Conservation (phyloP, 2,113 vertebrate species). For the Pithys albifrons region DNA sequence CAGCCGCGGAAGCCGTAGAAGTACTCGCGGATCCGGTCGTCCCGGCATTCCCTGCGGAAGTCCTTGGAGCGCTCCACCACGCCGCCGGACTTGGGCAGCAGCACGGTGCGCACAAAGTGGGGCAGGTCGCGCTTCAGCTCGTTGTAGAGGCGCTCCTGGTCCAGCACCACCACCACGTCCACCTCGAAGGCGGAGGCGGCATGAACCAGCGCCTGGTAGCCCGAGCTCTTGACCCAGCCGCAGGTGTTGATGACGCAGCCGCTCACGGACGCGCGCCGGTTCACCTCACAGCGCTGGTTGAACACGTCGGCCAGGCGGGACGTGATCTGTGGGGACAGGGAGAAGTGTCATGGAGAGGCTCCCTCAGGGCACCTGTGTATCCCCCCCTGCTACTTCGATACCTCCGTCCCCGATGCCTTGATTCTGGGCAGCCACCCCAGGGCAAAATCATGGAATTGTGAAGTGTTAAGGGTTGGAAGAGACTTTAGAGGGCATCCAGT, state of each 20-base stretch:
- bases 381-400: background rate
- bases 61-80: slow-evolving; percentile 96
- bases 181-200: slow-evolving; percentile 96
- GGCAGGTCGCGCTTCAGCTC: slow-evolving; percentile 95
- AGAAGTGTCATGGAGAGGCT: background rate
- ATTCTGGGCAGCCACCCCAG: rapidly evolving
- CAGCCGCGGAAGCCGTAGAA: slow-evolving; percentile 96
- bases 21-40: slow-evolving; percentile 94
- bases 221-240: slow-evolving; percentile 97
- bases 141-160: slow-evolving; percentile 96
- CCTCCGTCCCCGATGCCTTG: rapidly evolving
- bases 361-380: rapidly evolving
- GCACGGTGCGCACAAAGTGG: slow-evolving; percentile 92
- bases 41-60: slow-evolving; percentile 88
- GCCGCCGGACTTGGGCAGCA: slow-evolving; percentile 94
- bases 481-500: background rate
- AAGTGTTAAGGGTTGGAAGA: rapidly evolving
- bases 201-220: slow-evolving; percentile 96
- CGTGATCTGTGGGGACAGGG: slow-evolving; percentile 78
- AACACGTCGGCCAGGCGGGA: slow-evolving; percentile 93
- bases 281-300: slow-evolving; percentile 95
- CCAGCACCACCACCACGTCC: slow-evolving; percentile 94
- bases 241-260: slow-evolving; percentile 98
- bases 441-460: rapidly evolving
- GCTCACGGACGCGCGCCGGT: slow-evolving; percentile 90